Evolutionary conservation across 2,113 vertebrate genomes (phyloP).

Genomic region (Cyprinodon tularosa): DNA sequence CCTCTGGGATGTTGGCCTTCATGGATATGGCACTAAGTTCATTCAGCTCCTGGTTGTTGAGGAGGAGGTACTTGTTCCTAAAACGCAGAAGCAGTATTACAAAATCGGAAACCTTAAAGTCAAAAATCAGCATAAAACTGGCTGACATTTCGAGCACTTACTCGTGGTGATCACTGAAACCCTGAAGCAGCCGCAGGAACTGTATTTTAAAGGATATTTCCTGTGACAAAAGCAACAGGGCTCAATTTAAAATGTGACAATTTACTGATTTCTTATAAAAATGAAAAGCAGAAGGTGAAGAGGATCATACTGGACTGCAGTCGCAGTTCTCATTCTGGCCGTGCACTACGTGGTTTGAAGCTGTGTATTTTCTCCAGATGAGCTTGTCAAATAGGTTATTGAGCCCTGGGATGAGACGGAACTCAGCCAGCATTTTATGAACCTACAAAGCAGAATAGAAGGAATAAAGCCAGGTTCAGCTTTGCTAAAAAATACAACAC

Average conservation of each 20-base stretch:
- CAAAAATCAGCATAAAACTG: background rate
- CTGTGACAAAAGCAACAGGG: constrained; percentile 69
- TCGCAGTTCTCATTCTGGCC: constrained; percentile 99
- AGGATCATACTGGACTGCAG: constrained; percentile 89
- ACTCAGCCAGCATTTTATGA: constrained; percentile 98
- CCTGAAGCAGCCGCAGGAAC: constrained; percentile 96
- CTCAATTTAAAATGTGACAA: background rate
- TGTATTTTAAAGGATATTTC: constrained; percentile 99
- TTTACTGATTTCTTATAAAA: background rate
- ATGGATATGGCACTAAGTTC: constrained; percentile 96
- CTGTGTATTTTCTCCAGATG: constrained; percentile 97
- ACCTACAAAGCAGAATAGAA: constrained; percentile 78
- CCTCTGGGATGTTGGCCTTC: constrained; percentile 97
- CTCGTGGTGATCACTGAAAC: constrained; percentile 99
- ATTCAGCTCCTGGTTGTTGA: constrained; percentile 95
- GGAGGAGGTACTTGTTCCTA: constrained; percentile 97
- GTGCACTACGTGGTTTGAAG: constrained; percentile 91
- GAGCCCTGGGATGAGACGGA: constrained; percentile 94
- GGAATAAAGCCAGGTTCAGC: background rate
- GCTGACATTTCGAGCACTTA: constrained; percentile 74
- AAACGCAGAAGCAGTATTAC: constrained; percentile 24
- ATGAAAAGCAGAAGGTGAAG: background rate
- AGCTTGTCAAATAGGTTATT: constrained; percentile 98
- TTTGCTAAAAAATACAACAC: background rate
- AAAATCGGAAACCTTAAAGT: background rate